phyloP scores from a whole-genome alignment of 2,797 vertebrate species.

The Netta rufina region DNA sequence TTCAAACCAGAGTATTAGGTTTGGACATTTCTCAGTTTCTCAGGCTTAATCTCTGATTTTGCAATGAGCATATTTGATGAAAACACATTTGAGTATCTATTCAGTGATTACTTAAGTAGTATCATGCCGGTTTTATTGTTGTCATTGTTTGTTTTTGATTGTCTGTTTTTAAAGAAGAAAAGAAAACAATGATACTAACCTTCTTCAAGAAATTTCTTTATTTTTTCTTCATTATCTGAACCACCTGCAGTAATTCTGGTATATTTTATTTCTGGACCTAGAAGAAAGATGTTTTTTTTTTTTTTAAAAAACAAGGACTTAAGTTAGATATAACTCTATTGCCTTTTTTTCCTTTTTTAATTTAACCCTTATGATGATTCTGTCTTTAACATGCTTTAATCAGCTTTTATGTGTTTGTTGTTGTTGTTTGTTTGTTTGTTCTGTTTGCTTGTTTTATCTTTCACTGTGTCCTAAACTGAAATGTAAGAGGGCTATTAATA shows the following conservation, averaged over 20 bases:
- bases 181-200: constrained; percentile 78
- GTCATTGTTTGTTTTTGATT: neutral
- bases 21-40: neutral
- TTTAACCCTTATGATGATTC: neutral
- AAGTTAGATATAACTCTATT: neutral
- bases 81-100: neutral
- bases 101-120: neutral
- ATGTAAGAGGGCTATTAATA: neutral
- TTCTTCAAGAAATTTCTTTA: constrained; percentile 81
- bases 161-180: neutral
- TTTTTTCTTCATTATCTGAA: constrained; percentile 73
- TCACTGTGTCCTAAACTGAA: neutral
- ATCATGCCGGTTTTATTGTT: neutral
- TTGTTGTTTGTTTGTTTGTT: too few relatives aligned
- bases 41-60: neutral
- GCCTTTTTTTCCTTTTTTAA: neutral
- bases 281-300: neutral
- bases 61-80: neutral
- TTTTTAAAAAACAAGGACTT: neutral
- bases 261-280: constrained; percentile 83
- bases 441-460: neutral
- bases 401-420: neutral
- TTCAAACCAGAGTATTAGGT: neutral
- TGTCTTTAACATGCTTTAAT: neutral
- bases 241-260: constrained; percentile 78